Percentiles rank a stretch among this genome's conserved stretches.
phyloP scores from a whole-genome alignment of 2,888 invertebrate species.

The Argyra leucocephala region DNA sequence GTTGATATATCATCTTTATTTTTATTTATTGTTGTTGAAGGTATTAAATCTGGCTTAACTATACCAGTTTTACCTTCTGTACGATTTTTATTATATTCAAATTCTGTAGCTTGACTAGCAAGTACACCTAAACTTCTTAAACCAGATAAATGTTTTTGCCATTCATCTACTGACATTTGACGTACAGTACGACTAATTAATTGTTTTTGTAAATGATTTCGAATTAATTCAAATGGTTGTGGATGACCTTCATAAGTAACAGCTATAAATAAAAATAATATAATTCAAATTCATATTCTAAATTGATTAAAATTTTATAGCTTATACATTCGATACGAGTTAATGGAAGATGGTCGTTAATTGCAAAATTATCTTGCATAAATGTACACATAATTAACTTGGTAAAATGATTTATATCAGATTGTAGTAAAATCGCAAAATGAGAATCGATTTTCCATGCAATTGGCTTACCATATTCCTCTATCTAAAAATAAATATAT shows the following conservation, averaged over 20 bases:
- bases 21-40: conserved; percentile 20
- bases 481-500: conserved; percentile 49
- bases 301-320: conserved; percentile 10
- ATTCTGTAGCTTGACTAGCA: conserved; percentile 42
- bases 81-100: conserved; percentile 37
- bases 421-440: conserved; percentile 65
- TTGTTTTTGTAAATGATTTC: conserved; percentile 42
- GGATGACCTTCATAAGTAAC: conserved; percentile 52
- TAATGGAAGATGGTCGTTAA: conserved; percentile 67
- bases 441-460: conserved; percentile 71
- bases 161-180: conserved; percentile 33
- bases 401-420: conserved; percentile 65
- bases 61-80: conserved; percentile 35
- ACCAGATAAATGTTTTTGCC: conserved; percentile 40
- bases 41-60: conserved; percentile 36
- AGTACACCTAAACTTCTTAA: conserved; percentile 37
- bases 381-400: conserved; percentile 59
- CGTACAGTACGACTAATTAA: conserved; percentile 35
- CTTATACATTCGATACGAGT: conserved; percentile 63
- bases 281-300: conserved; percentile 8
- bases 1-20: conserved; percentile 16
- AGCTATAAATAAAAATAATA: conserved; percentile 43
- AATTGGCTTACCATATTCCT: conserved; percentile 65
- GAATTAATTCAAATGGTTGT: conserved; percentile 45
- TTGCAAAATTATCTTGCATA: conserved; percentile 59